Evolutionary conservation across 2,888 invertebrate genomes (phyloP), one percentile per base, ranked within the genome.

Genomic region (Cataglyphis rosenhaueri): DNA sequence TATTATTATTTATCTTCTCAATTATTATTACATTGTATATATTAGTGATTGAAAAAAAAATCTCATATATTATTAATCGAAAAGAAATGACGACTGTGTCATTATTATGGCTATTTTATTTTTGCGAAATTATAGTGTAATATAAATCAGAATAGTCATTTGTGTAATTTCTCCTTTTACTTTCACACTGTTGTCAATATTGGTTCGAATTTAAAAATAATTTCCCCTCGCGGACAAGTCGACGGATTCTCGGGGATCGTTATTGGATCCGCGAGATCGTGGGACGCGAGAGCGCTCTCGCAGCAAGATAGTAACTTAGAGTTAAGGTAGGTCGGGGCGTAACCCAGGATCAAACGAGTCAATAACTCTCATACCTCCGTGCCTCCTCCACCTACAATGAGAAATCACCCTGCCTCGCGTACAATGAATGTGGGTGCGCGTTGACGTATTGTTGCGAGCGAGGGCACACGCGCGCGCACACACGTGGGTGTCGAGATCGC

Each of bases 301-400:
- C 86, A 86, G 89, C 88, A 88, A 89, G 90, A 92, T 92, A 89
- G 90, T 92, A 91, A 91, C 89, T 91, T 85, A 87, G 86, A 90
- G 91, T 92, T 93, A 90, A 92, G 92, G 91, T 92, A 92, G 92
- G 92, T 92, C 91, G 92, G 92, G 93, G 93, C 92, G 93, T 93
- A 92, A 93, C 92, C 91, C 90, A 92, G 91, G 91, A 92, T 92
- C 92, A 90, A 92, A 92, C 92, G 90, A 93, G 92, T 92, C 92
- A 92, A 93, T 93, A 93, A 93, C 93, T 93, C 89, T 91, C 21
- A 12, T 91, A 84, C 62, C 21, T 21, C 21, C 87, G 86, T 88
- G 76, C 87, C 89, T 89, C 90, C 91, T 91, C 91, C 92, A 89
- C 91, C 88, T 91, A 90, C 90, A 91, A 91, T 92, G 91, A 93